Evolutionary conservation across 2,113 vertebrate genomes (phyloP), one percentile per base, ranked within the genome.

Genomic region (Nothoprocta perdicaria): DNA sequence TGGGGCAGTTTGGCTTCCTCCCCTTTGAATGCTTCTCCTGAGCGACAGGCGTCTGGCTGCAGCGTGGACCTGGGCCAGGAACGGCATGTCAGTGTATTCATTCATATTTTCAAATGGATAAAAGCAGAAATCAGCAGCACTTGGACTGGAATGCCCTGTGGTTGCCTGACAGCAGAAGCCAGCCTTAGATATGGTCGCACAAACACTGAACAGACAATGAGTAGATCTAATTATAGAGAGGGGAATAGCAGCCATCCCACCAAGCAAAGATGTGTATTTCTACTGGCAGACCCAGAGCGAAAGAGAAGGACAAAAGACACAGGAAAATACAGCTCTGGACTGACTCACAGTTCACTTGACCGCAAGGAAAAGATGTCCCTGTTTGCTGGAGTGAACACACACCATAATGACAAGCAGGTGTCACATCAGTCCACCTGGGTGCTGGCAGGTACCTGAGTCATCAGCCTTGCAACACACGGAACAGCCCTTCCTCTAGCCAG

Each of bases 161-260:
- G 48, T 89, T 84, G 79, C 79, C 74, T 86, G 85, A 91, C 78
- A 63, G 94, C 91, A 92, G 78, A 80, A 89, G 33, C 58, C 78
- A 80, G 21, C n/a, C 79, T 88, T 81, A 21, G 67, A 55, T 65
- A 88, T 3, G 6, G 91, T 57, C 8, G 0, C 71, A 40, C 88
- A 82, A 82, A 63, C 72, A 61, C 50, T 1, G 2, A 78, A 4
- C 66, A 88, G 71, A 85, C 71, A 88, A 92, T 65, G 55, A 65
- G 72, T 69, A 79, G 55, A 85, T 80, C 84, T 91, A 88, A 93
- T 88, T 93, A 93, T 66, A 95, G 88, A 53, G 61, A 66, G 55
- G 75, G 85, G 80, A 75, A 55, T 62, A 85, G 63, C 90, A 79
- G 53, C 48, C 71, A 60, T 60, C 61, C n/a, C 50, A 71, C 31